Evolutionary conservation across 2,888 invertebrate species (phyloP), one percentile per base, ranked within the genome.

Genomic region (Polylopha cassiicola): DNA sequence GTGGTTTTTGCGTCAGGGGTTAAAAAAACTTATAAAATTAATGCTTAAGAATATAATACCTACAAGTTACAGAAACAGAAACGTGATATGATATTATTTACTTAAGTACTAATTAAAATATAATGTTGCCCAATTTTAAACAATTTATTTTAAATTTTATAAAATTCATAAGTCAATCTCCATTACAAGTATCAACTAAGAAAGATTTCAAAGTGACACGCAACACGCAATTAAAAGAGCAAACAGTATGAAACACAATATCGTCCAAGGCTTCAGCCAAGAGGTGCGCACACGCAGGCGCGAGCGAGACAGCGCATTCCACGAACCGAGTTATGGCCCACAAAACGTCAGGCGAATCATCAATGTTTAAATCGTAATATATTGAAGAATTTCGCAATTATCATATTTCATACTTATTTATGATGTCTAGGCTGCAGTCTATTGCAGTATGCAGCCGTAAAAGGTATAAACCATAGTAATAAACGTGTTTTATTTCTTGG

Each of bases 351-450:
- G 66, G 55, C 65, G 77, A 73, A 80, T 82, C 84, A 77, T 84
- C 82, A 82, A 82, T 82, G 80, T 74, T 81, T 73, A 79, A 82
- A 82, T 81, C 78, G 80, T 80, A 81, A 84, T 84, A 82, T 84
- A 84, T 82, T 80, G 76, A 76, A 84, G 84, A 84, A 82, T 84
- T 84, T 82, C 63, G 82, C 82, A 85, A 85, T 85, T 84, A 85
- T 84, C 84, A 85, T 85, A 85, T 80, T 84, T 85, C 84, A 84
- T 78, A 76, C 69, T 69, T 79, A 76, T 85, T 85, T 85, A 85
- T 82, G 85, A 84, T 66, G 76, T 74, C 84, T 85, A 85, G 80
- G 78, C 73, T 65, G 51, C 65, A 68, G 65, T 76, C 77, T 76
- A 82, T 80, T 78, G 73, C 49, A 65, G 64, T 64, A 65, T 69